Percentiles rank a stretch among this genome's conserved stretches.
These are phyloP conservation scores for Urocynchramus pylzowi DNA, from an alignment of 2,113 vertebrate species.

Conservation along the genomic window DNA sequence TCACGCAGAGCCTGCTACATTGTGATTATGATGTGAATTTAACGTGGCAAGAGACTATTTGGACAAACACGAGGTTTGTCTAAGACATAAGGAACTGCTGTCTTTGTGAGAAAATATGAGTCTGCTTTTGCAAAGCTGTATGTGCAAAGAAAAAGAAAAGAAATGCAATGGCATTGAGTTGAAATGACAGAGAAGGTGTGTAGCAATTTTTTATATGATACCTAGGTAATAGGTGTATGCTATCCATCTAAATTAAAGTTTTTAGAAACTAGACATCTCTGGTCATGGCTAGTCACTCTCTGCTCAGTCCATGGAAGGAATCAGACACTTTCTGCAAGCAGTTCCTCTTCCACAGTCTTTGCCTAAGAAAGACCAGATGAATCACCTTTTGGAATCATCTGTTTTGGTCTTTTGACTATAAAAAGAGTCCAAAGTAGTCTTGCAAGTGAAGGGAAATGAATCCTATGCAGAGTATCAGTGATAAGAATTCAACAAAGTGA, in stretches of 20 bases:
- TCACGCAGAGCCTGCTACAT: not conserved
- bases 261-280: not conserved
- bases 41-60: not conserved
- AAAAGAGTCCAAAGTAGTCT: not conserved
- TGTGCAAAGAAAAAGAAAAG: constrained; percentile 16
- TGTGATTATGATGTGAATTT: not conserved
- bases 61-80: not conserved
- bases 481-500: not conserved
- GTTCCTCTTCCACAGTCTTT: not conserved
- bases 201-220: not conserved
- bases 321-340: not conserved
- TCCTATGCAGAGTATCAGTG: not conserved
- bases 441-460: not conserved
- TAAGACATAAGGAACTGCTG: not conserved
- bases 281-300: not conserved
- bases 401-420: not conserved
- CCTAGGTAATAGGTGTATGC: not conserved
- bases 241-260: not conserved
- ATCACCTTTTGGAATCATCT: not conserved
- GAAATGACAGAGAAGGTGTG: not conserved
- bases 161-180: not conserved
- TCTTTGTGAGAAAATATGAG: not conserved
- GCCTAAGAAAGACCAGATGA: not conserved
- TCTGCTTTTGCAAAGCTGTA: not conserved
- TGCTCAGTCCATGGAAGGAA: not conserved